These are phyloP conservation scores for Pipistrellus pygmaeus DNA, from an alignment of 2,797 vertebrate genomes.

Conservation along the genomic window DNA sequence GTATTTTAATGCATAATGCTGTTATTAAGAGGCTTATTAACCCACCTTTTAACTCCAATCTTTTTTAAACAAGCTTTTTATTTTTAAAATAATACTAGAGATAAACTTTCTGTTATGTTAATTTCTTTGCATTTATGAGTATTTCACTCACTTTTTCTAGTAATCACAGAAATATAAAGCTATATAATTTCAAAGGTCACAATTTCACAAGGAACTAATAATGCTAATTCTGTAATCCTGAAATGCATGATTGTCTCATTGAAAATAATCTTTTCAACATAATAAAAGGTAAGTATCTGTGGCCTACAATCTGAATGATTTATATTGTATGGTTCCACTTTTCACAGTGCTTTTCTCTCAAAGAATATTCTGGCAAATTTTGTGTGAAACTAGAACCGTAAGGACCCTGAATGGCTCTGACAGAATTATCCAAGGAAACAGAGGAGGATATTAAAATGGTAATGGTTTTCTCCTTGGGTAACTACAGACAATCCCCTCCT, in stretches of 20 bases:
- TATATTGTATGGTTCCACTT: background rate
- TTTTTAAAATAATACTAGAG: constrained; percentile 70
- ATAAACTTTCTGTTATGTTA: constrained; percentile 39
- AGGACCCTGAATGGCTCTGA: background rate
- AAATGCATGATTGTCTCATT: background rate
- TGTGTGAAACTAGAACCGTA: background rate
- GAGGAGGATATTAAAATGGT: background rate
- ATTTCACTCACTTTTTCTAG: background rate
- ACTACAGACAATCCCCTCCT: background rate
- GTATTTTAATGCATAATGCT: constrained; percentile 81
- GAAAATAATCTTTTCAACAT: constrained; percentile 26
- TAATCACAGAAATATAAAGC: constrained; percentile 10
- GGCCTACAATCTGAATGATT: background rate
- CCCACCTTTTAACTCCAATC: constrained; percentile 66
- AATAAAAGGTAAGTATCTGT: background rate
- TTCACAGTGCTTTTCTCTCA: background rate
- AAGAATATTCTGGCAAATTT: background rate
- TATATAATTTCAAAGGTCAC: constrained; percentile 50
- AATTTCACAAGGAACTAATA: constrained; percentile 41
- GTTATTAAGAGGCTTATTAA: constrained; percentile 82
- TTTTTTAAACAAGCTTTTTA: constrained; percentile 68
- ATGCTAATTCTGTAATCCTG: constrained; percentile 24
- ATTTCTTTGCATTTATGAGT: background rate
- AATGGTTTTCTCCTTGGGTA: background rate
- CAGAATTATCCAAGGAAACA: background rate